Conservation (phyloP, 2,888 invertebrate genomes). For the Caenorhabditis sp. region DNA sequence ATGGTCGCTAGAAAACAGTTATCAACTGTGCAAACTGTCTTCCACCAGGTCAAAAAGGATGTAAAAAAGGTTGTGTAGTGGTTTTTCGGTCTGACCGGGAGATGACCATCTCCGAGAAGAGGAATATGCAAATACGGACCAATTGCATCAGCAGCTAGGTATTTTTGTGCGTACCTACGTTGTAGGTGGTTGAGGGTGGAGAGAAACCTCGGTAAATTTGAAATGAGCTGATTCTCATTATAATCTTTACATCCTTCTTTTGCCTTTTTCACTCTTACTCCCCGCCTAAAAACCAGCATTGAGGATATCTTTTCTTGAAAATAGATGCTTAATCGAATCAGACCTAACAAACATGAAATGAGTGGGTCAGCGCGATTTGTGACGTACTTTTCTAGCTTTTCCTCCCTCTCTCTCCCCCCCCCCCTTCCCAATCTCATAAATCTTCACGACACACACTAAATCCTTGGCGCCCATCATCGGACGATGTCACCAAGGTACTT, state of each 20-base stretch:
- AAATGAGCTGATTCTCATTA: slow-evolving; percentile 40
- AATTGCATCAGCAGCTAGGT: slow-evolving; percentile 42
- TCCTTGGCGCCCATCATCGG: slow-evolving; percentile 29
- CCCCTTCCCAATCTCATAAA: too few species aligned
- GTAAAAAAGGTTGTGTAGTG: neutral
- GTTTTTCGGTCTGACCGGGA: neutral
- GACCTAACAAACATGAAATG: slow-evolving; percentile 37
- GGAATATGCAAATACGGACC: slow-evolving; percentile 45
- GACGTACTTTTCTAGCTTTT: slow-evolving; percentile 51
- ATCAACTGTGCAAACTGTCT: too few species aligned
- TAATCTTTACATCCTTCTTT: too few species aligned
- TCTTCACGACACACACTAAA: slow-evolving; percentile 38
- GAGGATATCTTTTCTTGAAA: slow-evolving; percentile 8
- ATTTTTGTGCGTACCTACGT: slow-evolving; percentile 15
- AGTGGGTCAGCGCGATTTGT: slow-evolving; percentile 48
- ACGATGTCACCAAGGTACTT: slow-evolving; percentile 40
- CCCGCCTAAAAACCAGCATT: neutral
- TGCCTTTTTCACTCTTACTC: too few species aligned
- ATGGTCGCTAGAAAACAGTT: too few species aligned
- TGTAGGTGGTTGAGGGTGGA: slow-evolving; percentile 56
- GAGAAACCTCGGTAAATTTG: neutral
- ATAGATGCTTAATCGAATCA: slow-evolving; percentile 38
- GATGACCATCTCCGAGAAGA: too few species aligned
- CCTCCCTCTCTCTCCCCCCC: neutral
- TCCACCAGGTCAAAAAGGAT: neutral